Evolutionary conservation across 2,888 invertebrate species (phyloP), one percentile per base, ranked within the genome.

Genomic region (Corythucha ciliata): DNA sequence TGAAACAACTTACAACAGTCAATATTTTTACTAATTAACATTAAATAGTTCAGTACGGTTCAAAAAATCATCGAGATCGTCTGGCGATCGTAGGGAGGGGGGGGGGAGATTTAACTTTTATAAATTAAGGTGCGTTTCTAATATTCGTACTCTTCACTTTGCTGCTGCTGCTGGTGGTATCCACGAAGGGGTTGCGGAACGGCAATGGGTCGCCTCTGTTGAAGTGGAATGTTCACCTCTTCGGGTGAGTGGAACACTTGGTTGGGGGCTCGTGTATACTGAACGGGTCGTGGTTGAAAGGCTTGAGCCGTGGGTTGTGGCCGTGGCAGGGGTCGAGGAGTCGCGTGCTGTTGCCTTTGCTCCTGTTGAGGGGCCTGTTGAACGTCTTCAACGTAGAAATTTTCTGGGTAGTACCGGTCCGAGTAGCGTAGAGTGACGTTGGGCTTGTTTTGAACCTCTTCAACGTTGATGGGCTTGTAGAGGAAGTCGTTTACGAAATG

Each of bases 401-500:
- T 81, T 54, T 85, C 78, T 1, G 88, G 88, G 70, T 83, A 88
- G 67, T 82, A 88, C 61, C 88, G 74, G 65, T 88, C 88, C 48
- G 86, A 84, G 70, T 88, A 88, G 64, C 81, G 77, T 45, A 80
- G 70, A 7, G 85, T 81, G 3, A 85, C 78, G 66, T 86, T 88
- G 24, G 88, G 88, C 61, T 82, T 84, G 61, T 74, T 75, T 65
- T 85, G 80, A 45, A 81, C 82, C 67, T 89, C 88, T 63, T 86
- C 85, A 57, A 81, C 76, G 66, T 89, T 88, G 64, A 90, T 73
- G 2, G 90, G 88, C 63, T 86, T 82, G 75, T 92, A 91, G 21
- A 92, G 73, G 68, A 88, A 91, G 59, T 91, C 91, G 68, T 92
- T 92, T 59, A 92, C 89, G 66, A 91, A 88, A 68, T 90, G 89